Percentiles rank a stretch among this genome's conserved stretches.
phyloP scores from a whole-genome alignment of 2,888 invertebrate species.

The Morinoia aosen region DNA sequence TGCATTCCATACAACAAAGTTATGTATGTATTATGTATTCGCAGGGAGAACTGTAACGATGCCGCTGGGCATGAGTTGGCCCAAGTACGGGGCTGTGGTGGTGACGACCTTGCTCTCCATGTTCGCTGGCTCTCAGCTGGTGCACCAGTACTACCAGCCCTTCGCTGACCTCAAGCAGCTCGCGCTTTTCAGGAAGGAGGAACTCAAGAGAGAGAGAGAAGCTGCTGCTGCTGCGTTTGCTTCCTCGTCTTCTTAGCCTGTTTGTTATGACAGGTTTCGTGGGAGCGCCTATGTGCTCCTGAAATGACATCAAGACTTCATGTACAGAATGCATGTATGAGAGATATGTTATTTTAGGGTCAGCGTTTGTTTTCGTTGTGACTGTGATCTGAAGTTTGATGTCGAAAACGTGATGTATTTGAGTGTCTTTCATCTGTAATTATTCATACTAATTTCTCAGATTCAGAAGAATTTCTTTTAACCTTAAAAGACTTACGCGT shows the following conservation, averaged over 20 bases:
- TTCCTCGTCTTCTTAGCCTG: not conserved
- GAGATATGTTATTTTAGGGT: not conserved
- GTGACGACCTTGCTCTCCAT: slow-evolving; percentile 79
- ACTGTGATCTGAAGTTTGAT: not conserved
- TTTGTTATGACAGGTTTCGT: not conserved
- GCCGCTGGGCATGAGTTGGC: slow-evolving; percentile 85
- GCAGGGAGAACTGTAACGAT: slow-evolving; percentile 73
- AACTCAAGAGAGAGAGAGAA: slow-evolving; percentile 23
- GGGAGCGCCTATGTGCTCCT: not conserved
- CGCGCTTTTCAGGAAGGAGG: slow-evolving; percentile 68
- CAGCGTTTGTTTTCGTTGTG: not conserved
- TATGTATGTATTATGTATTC: not conserved
- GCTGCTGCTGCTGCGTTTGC: not conserved
- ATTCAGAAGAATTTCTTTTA: not conserved
- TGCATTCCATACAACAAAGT: not conserved
- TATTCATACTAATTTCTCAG: not conserved
- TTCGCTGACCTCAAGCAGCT: slow-evolving; percentile 80
- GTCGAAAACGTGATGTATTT: not conserved
- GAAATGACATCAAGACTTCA: not conserved
- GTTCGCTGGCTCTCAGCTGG: slow-evolving; percentile 85
- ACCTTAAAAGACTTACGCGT: not conserved
- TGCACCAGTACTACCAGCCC: slow-evolving; percentile 85
- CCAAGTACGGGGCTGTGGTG: slow-evolving; percentile 78
- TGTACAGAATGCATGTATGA: not conserved
- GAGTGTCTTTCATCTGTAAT: not conserved